Evolutionary conservation across 2,113 vertebrate species (phyloP), one percentile per base, ranked within the genome.

Genomic region (Daphoenositta chrysoptera): DNA sequence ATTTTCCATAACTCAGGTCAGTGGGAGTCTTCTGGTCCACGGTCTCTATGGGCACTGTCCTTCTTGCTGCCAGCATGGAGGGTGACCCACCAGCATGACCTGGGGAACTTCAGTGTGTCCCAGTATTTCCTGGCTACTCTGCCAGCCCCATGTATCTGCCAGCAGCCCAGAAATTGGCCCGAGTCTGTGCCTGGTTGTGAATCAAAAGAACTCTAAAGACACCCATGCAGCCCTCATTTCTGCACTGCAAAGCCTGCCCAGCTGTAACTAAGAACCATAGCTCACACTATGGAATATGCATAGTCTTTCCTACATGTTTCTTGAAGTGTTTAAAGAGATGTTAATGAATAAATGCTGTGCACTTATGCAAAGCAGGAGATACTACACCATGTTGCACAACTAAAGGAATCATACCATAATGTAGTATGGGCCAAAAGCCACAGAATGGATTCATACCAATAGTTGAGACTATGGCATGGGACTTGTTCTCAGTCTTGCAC

Each of bases 391-490:
- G 0, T 28, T 53, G 31, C n/a, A 73, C 19, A 61, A 81, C 35
- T 50, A 69, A 86, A 20, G 30, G 24, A 73, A 24, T 54, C 30
- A 4, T 57, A 18, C 39, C 18, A 23, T 48, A 10, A 10, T 23
- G 20, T 31, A 48, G 6, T 30, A 48, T 28, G n/a, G 51, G 26
- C 19, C 22, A 82, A 76, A 75, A 58, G 58, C 31, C 68, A 47
- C 0, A 0, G n/a, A 48, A 61, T 35, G 16, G 19, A 45, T 77
- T 72, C 7, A 21, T 70, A 18, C 28, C 48, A 56, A 21, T 51
- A 69, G 7, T 1, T 69, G n/a, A 22, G 31, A 48, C 22, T 37
- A 1, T 54, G 0, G 0, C 50, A 61, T 1, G 5, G 64, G 28
- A 26, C 54, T 81, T 42, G 23, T 83, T 83, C 56, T 63, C 35